Conservation (phyloP, 2,113 vertebrate genomes). For the Odocoileus virginianus region DNA sequence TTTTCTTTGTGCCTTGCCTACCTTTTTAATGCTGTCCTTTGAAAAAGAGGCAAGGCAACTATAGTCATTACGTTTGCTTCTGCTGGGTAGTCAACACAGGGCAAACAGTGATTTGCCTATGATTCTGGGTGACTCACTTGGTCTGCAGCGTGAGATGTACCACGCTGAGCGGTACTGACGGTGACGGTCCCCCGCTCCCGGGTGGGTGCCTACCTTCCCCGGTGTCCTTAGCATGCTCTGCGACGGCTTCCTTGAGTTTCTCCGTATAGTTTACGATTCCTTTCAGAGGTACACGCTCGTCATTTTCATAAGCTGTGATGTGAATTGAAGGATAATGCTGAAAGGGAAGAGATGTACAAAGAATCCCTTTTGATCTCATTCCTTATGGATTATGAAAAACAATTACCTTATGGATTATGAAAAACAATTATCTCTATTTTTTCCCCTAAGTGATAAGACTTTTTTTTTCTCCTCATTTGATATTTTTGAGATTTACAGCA, state of each 20-base stretch:
- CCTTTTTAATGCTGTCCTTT: not conserved
- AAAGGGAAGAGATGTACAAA: not conserved
- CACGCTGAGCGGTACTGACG: not conserved
- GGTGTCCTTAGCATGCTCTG: conserved; percentile 64
- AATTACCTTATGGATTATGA: not conserved
- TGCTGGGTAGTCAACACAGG: not conserved
- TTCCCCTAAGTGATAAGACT: not conserved
- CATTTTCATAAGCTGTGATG: conserved; percentile 90
- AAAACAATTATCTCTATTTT: not conserved
- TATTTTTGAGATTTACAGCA: not conserved
- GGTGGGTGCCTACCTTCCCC: conserved; percentile 44
- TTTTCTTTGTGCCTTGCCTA: not conserved
- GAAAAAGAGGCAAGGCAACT: not conserved
- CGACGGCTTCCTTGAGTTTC: conserved; percentile 82
- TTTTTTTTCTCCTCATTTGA: not conserved
- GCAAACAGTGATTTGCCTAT: not conserved
- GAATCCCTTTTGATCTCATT: not conserved
- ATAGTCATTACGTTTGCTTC: not conserved
- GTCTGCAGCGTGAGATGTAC: not conserved
- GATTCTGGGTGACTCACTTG: not conserved
- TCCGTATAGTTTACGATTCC: conserved; percentile 87
- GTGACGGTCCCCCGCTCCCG: not conserved
- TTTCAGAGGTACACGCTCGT: conserved; percentile 85
- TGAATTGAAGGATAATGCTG: conserved; percentile 92
- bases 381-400: not conserved